Evolutionary conservation across 2,888 invertebrate genomes (phyloP).

Genomic region (Epinotia bilunana): DNA sequence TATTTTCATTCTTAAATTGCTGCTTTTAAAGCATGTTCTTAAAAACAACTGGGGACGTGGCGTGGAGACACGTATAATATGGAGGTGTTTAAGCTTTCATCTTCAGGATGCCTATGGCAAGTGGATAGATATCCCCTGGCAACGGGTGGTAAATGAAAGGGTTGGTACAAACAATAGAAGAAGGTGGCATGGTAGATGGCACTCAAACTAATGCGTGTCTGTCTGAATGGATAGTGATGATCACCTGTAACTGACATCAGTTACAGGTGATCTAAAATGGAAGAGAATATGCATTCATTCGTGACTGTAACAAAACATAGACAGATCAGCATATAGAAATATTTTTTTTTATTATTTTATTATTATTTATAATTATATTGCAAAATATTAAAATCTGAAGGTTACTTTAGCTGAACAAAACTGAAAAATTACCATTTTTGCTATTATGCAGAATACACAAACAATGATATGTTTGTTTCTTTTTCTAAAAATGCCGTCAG

Average conservation of each 20-base stretch:
- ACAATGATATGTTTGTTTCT: background rate
- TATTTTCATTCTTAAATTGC: background rate
- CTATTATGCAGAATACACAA: background rate
- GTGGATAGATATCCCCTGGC: background rate
- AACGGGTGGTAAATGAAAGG: conserved; percentile 2
- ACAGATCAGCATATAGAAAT: too few species aligned
- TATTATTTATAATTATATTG: too few species aligned
- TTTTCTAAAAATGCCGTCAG: background rate
- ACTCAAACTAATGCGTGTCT: background rate
- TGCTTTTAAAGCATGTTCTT: conserved; percentile 6
- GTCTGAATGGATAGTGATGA: conserved; percentile 11
- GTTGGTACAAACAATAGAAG: conserved; percentile 15
- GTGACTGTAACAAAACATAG: too few species aligned
- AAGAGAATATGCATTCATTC: too few species aligned
- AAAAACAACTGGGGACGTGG: background rate
- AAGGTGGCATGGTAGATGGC: background rate
- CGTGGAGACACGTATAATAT: background rate
- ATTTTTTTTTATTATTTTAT: too few species aligned
- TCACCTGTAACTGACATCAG: too few species aligned
- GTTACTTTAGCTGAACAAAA: too few species aligned
- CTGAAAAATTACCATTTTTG: too few species aligned
- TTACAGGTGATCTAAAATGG: background rate
- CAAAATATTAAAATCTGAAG: too few species aligned
- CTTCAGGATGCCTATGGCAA: background rate
- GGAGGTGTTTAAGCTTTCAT: background rate